Percentiles rank a stretch among this genome's conserved stretches.
Evolutionary conservation across 2,113 vertebrate genomes (phyloP).

Genomic region (Sylvilagus bachmani): DNA sequence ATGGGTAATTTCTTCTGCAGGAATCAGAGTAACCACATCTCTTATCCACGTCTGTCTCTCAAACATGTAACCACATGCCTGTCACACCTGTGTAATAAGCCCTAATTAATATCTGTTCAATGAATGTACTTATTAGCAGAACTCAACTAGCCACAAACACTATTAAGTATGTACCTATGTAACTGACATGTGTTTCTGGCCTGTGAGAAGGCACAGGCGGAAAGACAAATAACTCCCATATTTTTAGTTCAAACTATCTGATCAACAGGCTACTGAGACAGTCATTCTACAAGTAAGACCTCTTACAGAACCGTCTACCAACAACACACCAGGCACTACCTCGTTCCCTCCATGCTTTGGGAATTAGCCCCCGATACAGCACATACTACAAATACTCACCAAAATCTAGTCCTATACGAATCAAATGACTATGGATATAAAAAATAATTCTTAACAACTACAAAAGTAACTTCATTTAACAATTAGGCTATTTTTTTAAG

Average conservation of each 20-base stretch:
- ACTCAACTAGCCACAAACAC: too few relatives aligned
- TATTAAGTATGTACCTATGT: slow-evolving; percentile 17
- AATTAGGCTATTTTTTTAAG: background rate
- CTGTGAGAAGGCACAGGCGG: background rate
- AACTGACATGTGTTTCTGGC: background rate
- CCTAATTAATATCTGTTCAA: background rate
- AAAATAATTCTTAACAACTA: slow-evolving; percentile 17
- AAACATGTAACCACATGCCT: background rate
- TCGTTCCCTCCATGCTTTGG: background rate
- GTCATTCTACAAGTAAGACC: background rate
- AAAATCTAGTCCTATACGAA: slow-evolving; percentile 38
- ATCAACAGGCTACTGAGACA: background rate
- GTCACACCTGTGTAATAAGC: background rate
- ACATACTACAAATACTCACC: background rate
- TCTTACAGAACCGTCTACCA: background rate
- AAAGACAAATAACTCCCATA: background rate
- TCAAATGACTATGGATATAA: background rate
- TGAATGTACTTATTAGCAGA: background rate
- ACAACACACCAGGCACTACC: background rate
- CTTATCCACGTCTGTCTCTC: slow-evolving; percentile 35
- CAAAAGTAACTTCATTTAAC: slow-evolving; percentile 23
- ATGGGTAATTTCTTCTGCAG: background rate
- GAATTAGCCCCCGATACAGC: background rate
- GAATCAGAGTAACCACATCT: background rate
- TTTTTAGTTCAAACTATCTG: slow-evolving; percentile 18